Conservation (phyloP, 1,140 invertebrate species). For the Rhopalosiphum padi region DNA sequence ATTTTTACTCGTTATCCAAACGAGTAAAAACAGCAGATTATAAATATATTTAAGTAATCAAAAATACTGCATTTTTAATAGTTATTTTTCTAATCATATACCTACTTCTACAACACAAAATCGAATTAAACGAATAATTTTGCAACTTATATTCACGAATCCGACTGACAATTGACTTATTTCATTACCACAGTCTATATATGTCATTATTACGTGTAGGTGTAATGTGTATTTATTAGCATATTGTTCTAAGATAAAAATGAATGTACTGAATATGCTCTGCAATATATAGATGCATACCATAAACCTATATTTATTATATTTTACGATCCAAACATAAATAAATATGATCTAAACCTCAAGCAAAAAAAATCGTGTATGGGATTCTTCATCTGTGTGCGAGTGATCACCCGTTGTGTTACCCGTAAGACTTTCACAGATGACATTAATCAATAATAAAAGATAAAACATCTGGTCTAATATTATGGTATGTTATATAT, state of each 20-base stretch:
- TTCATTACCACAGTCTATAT: background rate
- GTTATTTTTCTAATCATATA: background rate
- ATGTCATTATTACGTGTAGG: background rate
- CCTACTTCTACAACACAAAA: background rate
- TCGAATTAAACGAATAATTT: background rate
- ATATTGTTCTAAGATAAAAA: background rate
- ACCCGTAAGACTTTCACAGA: constrained; percentile 8
- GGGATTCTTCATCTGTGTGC: background rate
- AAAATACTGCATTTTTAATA: background rate
- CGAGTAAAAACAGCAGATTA: background rate
- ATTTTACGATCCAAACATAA: background rate
- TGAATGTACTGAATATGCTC: background rate
- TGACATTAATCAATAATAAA: background rate
- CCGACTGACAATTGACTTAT: background rate
- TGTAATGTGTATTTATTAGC: background rate
- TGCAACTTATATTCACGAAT: background rate
- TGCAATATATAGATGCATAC: too few relatives aligned
- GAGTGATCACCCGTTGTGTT: background rate
- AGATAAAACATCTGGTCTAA: background rate
- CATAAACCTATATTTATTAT: background rate
- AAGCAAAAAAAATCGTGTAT: background rate
- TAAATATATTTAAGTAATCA: background rate
- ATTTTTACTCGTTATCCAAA: background rate
- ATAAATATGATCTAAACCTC: background rate
- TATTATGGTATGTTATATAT: background rate